Percentiles rank a stretch among this genome's conserved stretches.
Evolutionary conservation across 2,113 vertebrate species (phyloP).

Genomic region (Serilophus lunatus): DNA sequence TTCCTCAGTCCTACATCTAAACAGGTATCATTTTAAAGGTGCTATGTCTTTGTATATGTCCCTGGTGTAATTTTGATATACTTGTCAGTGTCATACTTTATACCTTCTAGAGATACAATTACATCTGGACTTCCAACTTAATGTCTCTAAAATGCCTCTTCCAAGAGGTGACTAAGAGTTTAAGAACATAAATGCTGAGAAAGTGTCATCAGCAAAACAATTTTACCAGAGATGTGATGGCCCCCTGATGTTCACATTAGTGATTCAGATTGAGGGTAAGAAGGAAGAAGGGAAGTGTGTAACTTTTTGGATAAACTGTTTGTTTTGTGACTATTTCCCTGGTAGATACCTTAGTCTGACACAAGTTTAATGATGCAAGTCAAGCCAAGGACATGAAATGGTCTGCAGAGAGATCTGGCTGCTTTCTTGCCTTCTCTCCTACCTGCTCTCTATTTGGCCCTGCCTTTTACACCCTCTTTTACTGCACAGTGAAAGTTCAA

Average conservation of each 20-base stretch:
- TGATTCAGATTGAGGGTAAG: neutral
- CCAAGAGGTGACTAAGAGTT: conserved; percentile 36
- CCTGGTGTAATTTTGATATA: neutral
- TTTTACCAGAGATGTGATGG: neutral
- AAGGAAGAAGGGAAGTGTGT: neutral
- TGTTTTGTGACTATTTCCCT: neutral
- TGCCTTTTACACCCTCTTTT: neutral
- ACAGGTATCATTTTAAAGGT: neutral
- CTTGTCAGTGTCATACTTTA: neutral
- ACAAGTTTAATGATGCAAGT: neutral
- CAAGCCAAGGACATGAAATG: neutral
- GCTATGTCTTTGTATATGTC: neutral
- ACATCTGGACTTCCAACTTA: conserved; percentile 14
- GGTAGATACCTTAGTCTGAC: neutral
- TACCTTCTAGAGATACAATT: conserved; percentile 4
- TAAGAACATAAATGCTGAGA: conserved; percentile 29
- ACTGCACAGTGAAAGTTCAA: neutral
- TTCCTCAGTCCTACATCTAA: neutral
- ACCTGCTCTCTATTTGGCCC: neutral
- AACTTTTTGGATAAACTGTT: neutral
- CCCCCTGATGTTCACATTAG: conserved; percentile 3
- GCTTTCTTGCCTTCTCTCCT: neutral
- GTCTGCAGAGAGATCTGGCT: neutral
- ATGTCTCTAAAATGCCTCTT: conserved; percentile 37
- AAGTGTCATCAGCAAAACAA: conserved; percentile 30